A percentile compares a stretch with the other conserved stretches of the same genome.
Conservation (phyloP, 1,140 invertebrate genomes). For the Lerema accius region DNA sequence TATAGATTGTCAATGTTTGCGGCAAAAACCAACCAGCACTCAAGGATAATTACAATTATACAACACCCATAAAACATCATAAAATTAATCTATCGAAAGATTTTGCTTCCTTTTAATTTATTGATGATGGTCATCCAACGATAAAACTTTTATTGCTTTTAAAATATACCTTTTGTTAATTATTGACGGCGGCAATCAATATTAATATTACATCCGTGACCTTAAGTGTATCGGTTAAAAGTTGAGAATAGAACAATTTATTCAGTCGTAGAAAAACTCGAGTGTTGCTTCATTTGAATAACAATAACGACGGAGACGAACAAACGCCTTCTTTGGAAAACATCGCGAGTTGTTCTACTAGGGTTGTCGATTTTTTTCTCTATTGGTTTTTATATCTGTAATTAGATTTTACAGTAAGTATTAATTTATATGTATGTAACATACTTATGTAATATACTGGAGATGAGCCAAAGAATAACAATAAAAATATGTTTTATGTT, state of each 20-base stretch:
- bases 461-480: too few relatives aligned
- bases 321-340: conserved; percentile 21
- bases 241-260: conserved; percentile 21
- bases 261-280: conserved; percentile 23
- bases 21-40: too few relatives aligned
- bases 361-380: conserved; percentile 10
- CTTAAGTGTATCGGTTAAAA: conserved; percentile 17
- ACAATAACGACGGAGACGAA: conserved; percentile 25
- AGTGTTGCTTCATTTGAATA: conserved; percentile 30
- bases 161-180: neutral
- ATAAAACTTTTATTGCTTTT: neutral
- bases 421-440: too few relatives aligned
- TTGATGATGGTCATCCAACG: neutral
- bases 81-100: neutral
- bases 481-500: too few relatives aligned
- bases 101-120: neutral
- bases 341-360: conserved; percentile 9
- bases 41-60: neutral
- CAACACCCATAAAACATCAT: neutral
- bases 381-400: too few relatives aligned
- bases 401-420: too few relatives aligned
- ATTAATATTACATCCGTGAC: conserved; percentile 9
- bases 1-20: too few relatives aligned
- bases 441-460: too few relatives aligned
- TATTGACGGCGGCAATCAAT: neutral